phyloP scores from a whole-genome alignment of 2,888 invertebrate species.

The Mesorhabditis sp. region DNA sequence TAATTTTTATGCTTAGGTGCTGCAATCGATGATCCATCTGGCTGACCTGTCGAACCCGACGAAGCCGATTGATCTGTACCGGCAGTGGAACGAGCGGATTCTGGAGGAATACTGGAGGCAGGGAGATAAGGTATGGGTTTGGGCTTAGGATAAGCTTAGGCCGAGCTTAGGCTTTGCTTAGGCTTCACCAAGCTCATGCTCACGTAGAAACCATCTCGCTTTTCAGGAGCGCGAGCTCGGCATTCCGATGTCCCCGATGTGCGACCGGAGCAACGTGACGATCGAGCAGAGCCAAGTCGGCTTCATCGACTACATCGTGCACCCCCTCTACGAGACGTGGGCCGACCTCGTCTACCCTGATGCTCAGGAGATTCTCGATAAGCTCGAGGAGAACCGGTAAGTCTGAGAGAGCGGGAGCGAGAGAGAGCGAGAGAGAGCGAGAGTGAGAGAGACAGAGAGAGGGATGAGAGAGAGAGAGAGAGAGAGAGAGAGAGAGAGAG shows the following conservation, averaged over 20 bases:
- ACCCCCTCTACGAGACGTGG: constrained; percentile 99
- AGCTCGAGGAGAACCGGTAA: constrained; percentile 88
- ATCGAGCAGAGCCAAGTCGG: constrained; percentile 98
- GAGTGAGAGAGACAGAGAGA: no score
- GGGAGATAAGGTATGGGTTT: constrained; percentile 64
- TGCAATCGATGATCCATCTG: constrained; percentile 98
- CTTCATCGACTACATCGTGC: constrained; percentile 98
- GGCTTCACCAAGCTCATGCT: constrained; percentile 12
- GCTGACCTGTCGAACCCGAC: constrained; percentile 89
- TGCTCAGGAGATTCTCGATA: constrained; percentile 94
- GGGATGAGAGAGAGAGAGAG: no score
- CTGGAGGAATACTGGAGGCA: constrained; percentile 99
- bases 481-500: no score
- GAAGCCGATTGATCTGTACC: constrained; percentile 89
- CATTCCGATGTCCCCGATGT: constrained; percentile 98
- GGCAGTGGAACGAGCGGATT: constrained; percentile 85
- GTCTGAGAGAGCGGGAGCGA: neutral
- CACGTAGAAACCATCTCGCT: constrained; percentile 61
- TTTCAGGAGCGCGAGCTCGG: constrained; percentile 80
- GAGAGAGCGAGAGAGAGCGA: no score
- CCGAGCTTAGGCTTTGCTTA: neutral
- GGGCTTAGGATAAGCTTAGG: neutral
- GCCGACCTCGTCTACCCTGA: constrained; percentile 97
- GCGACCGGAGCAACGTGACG: constrained; percentile 90
- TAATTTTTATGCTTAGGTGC: constrained; percentile 67